A percentile compares a stretch with the other conserved stretches of the same genome.
Conservation (phyloP, 2,888 invertebrate genomes). For the Zelleria hepariella region DNA sequence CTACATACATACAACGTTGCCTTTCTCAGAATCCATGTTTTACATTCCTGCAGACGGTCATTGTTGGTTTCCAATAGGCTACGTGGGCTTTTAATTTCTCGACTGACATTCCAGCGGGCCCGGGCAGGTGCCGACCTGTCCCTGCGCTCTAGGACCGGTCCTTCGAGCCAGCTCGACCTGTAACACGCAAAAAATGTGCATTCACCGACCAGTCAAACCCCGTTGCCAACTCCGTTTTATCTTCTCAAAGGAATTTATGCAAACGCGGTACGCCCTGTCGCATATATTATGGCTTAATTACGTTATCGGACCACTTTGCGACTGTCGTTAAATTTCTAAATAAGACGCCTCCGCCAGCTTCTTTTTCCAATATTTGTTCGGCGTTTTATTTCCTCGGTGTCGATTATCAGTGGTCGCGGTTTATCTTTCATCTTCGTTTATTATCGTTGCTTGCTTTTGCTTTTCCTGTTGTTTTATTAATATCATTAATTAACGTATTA, state of each 20-base stretch:
- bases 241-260: conserved; percentile 19
- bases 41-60: conserved; percentile 31
- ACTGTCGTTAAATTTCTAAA: conserved; percentile 5
- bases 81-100: conserved; percentile 35
- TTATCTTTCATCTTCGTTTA: neutral
- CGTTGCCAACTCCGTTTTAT: conserved; percentile 8
- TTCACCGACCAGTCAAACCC: conserved; percentile 15
- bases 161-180: conserved; percentile 11
- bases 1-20: neutral
- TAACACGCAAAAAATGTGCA: conserved; percentile 20
- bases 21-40: conserved; percentile 3
- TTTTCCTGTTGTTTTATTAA: neutral
- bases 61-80: conserved; percentile 17
- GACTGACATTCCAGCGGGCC: conserved; percentile 41
- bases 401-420: neutral
- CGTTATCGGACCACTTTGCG: conserved; percentile 26
- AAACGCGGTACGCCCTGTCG: conserved; percentile 26
- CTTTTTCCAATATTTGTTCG: neutral
- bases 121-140: conserved; percentile 61
- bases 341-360: neutral
- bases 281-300: conserved; percentile 37
- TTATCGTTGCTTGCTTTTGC: neutral
- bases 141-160: conserved; percentile 21
- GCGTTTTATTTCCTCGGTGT: neutral
- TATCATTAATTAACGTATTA: neutral